A percentile compares a stretch with the other conserved stretches of the same genome.
Evolutionary conservation across 2,797 vertebrate species (phyloP).

Genomic region (Selene dorsalis): DNA sequence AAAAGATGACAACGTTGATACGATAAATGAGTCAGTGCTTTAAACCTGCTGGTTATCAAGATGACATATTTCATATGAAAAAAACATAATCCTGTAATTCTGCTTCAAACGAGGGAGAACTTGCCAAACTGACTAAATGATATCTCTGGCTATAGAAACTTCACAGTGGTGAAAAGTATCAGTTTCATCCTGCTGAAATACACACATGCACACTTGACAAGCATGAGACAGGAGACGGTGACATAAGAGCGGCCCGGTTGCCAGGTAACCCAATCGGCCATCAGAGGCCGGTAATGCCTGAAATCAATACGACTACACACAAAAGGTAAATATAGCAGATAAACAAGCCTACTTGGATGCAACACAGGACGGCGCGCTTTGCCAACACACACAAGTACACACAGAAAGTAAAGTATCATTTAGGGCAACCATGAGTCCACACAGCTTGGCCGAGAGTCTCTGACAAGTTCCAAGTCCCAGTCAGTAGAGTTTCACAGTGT

Average conservation of each 20-base stretch:
- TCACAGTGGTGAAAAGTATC: constrained; percentile 16
- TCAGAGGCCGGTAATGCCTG: constrained; percentile 23
- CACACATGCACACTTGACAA: not conserved
- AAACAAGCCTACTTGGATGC: constrained; percentile 27
- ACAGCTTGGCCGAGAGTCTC: constrained; percentile 3
- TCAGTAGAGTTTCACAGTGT: constrained; percentile 49
- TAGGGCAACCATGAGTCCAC: constrained; percentile 2
- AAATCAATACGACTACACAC: constrained; percentile 40
- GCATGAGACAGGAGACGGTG: constrained; percentile 8
- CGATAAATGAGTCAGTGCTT: not conserved
- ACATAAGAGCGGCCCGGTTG: constrained; percentile 40
- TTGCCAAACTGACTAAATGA: constrained; percentile 22
- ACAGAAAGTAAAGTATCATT: constrained; percentile 3
- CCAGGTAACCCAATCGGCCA: constrained; percentile 59
- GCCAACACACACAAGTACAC: constrained; percentile 2
- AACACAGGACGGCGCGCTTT: not conserved
- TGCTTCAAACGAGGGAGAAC: constrained; percentile 11
- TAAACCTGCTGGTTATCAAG: constrained; percentile 25
- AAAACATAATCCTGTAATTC: constrained; percentile 50
- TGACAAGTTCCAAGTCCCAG: constrained; percentile 57
- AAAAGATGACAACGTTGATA: not conserved
- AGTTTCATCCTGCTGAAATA: constrained; percentile 6
- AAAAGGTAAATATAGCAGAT: constrained; percentile 26
- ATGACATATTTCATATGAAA: constrained; percentile 12
- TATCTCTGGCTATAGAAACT: constrained; percentile 40